Evolutionary conservation across 2,113 vertebrate genomes (phyloP).

Genomic region (Mesitornis unicolor): DNA sequence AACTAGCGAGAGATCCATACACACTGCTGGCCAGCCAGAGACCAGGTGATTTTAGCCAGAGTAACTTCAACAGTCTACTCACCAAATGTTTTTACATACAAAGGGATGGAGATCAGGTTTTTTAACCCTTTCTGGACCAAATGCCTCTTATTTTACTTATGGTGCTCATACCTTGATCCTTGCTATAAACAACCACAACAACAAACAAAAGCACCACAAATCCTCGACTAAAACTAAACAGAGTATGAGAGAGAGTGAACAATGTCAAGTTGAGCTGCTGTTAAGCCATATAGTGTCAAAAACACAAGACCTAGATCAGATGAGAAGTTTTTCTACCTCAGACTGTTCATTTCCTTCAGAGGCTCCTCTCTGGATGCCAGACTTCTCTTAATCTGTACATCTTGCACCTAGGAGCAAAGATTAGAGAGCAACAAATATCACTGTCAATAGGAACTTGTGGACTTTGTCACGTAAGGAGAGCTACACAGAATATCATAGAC

Average conservation of each 20-base stretch:
- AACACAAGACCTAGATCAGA: neutral
- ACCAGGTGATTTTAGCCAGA: neutral
- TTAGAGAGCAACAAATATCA: neutral
- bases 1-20: neutral
- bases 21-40: neutral
- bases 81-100: neutral
- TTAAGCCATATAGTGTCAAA: neutral
- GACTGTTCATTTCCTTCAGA: constrained; percentile 70
- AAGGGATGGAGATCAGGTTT: no score
- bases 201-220: fast-evolving
- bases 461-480: neutral
- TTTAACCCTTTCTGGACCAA: neutral
- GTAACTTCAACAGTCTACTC: neutral
- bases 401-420: constrained; percentile 72
- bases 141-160: neutral
- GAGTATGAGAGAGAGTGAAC: neutral
- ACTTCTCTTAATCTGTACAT: constrained; percentile 76
- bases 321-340: constrained; percentile 71
- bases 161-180: neutral
- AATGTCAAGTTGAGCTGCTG: neutral
- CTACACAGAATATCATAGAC: neutral
- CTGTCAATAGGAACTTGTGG: neutral
- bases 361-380: constrained; percentile 74
- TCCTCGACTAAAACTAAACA: neutral
- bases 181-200: neutral